Evolutionary conservation across 2,113 vertebrate species (phyloP), one percentile per base, ranked within the genome.

Genomic region (Ctenomys sociabilis): DNA sequence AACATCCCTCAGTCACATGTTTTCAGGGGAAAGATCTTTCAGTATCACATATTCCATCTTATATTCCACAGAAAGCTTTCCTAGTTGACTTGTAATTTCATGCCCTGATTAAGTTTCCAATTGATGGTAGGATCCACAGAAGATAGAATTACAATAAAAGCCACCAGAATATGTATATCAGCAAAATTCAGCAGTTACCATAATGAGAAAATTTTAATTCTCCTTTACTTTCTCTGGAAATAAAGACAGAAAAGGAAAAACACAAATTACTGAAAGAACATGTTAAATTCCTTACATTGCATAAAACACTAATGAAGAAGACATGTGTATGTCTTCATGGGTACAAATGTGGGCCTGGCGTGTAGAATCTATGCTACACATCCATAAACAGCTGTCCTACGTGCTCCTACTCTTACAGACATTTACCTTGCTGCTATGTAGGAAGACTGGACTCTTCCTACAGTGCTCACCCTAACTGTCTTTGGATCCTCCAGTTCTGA

Each of bases 1-100:
- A 94, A 75, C 77, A 24, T 57, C 13, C 28, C 80, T 82, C 22
- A 72, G 52, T 94, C 32, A 63, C n/a, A 81, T 72, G 43, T 61
- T 85, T 40, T 37, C 40, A 88, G 72, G 30, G 86, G 87, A 85
- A 43, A 90, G 43, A 64, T 30, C 93, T 35, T 94, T 75, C 32
- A 75, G 16, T 37, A 92, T 63, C 8, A 11, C 24, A 0, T 57
- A 28, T 45, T 13, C 3, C n/a, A 91, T 75, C 7, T 14, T 22
- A 0, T 63, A 28, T 54, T 22, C 5, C 43, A 57, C 0, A 32
- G 35, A 64, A 57, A 32, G 16, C 13, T 49, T 77, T 49, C 49
- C 54, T 83, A 43, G 10, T 89, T 73, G 59, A 82, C 17, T 81
- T 30, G 32, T 17, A 95, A 64, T 64, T 37, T 49, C 37, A 83